Evolutionary conservation across 2,797 vertebrate genomes (phyloP).

Genomic region (Chlorospingus semifuscus): DNA sequence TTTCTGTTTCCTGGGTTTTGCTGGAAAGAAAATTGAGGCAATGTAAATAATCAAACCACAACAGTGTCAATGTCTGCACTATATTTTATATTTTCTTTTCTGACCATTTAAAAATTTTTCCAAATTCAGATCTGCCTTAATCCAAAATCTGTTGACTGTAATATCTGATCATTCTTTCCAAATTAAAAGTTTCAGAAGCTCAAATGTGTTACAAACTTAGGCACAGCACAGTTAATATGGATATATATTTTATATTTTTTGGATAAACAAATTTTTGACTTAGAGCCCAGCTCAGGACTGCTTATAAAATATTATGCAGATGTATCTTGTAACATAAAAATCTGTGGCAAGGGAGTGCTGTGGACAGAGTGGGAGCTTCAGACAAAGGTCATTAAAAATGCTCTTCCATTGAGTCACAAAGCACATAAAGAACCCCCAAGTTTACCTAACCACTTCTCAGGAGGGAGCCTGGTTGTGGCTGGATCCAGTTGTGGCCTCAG

Average conservation of each 20-base stretch:
- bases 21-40: not conserved
- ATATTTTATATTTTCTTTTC: not conserved
- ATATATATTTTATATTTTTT: not conserved
- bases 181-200: not conserved
- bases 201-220: not conserved
- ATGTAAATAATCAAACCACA: not conserved
- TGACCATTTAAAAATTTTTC: not conserved
- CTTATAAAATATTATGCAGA: not conserved
- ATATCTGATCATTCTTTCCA: not conserved
- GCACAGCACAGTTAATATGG: not conserved
- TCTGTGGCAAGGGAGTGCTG: rapidly evolving
- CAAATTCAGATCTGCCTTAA: not conserved
- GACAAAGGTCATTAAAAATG: not conserved
- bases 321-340: not conserved
- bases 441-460: not conserved
- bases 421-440: not conserved
- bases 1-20: not conserved
- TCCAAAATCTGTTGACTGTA: not conserved
- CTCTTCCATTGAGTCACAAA: not conserved
- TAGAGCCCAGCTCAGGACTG: not conserved
- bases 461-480: not conserved
- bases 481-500: not conserved
- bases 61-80: not conserved
- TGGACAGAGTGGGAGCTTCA: not conserved
- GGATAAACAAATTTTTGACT: not conserved